Conservation (phyloP, 1,140 invertebrate species). For the Druon quercuslanigerum region DNA sequence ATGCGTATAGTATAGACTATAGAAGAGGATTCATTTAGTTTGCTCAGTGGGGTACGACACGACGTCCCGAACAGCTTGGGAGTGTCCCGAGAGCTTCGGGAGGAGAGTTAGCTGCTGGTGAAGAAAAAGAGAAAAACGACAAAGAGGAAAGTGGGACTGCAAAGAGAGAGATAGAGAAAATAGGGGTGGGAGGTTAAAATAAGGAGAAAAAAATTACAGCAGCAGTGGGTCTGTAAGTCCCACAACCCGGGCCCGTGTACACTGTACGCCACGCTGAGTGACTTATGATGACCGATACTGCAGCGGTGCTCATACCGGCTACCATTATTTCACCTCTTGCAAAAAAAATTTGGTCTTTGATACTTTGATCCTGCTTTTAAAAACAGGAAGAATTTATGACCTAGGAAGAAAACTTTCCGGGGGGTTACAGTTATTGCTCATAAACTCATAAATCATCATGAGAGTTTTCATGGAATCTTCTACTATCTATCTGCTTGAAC, state of each 20-base stretch:
- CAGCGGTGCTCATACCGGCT: constrained; percentile 58
- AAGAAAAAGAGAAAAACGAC: constrained; percentile 36
- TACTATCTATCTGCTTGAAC: no score
- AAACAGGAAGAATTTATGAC: constrained; percentile 12
- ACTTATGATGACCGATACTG: constrained; percentile 63
- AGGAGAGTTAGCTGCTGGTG: constrained; percentile 35
- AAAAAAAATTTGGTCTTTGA: background rate
- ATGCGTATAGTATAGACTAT: no score
- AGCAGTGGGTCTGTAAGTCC: constrained; percentile 45
- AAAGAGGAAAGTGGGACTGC: constrained; percentile 16
- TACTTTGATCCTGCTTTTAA: constrained; percentile 3
- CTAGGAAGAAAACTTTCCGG: background rate
- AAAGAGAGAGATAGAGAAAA: constrained; percentile 34
- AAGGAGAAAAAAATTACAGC: constrained; percentile 38
- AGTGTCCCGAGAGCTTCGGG: constrained; percentile 45
- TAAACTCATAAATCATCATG: no score
- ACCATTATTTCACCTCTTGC: constrained; percentile 16
- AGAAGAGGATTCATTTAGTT: constrained; percentile 49
- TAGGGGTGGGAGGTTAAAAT: constrained; percentile 36
- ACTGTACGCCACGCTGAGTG: constrained; percentile 63
- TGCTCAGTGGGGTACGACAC: constrained; percentile 58
- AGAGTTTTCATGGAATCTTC: no score
- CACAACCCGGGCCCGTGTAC: constrained; percentile 53
- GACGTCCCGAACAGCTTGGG: constrained; percentile 55
- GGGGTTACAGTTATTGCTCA: background rate